Conservation (phyloP, 2,888 invertebrate species). For the Harpagoxenus sublaevis region DNA sequence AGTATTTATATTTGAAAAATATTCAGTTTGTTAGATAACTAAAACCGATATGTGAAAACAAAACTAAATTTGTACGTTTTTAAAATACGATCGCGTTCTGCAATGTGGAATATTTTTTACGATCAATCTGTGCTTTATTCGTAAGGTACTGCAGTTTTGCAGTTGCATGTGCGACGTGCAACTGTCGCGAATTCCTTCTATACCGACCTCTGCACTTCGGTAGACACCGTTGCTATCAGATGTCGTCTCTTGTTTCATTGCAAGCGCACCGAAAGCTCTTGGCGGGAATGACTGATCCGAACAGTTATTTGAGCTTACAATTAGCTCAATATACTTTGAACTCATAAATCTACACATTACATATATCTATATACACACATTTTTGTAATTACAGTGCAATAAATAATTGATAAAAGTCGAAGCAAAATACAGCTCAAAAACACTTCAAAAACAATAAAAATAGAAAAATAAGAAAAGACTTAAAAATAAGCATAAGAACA, state of each 20-base stretch:
- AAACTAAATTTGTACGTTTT: not conserved
- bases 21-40: not conserved
- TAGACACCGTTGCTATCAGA: slow-evolving; percentile 54
- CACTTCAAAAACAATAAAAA: not conserved
- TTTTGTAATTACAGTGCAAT: not conserved
- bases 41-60: not conserved
- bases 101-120: not conserved
- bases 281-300: not conserved
- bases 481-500: too few relatives aligned
- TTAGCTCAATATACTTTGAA: not conserved
- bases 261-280: not conserved
- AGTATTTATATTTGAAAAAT: not conserved
- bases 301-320: not conserved
- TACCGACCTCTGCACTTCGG: slow-evolving; percentile 61
- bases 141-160: slow-evolving; percentile 66
- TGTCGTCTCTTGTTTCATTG: slow-evolving; percentile 57
- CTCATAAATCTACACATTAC: not conserved
- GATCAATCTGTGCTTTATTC: slow-evolving; percentile 1
- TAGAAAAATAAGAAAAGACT: not conserved
- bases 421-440: not conserved
- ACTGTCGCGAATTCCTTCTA: slow-evolving; percentile 52
- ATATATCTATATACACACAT: not conserved
- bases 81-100: not conserved
- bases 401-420: not conserved
- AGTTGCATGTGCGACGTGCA: not conserved